A percentile compares a stretch with the other conserved stretches of the same genome.
Conservation (phyloP, 2,888 invertebrate species). For the Eupithecia inturbata region DNA sequence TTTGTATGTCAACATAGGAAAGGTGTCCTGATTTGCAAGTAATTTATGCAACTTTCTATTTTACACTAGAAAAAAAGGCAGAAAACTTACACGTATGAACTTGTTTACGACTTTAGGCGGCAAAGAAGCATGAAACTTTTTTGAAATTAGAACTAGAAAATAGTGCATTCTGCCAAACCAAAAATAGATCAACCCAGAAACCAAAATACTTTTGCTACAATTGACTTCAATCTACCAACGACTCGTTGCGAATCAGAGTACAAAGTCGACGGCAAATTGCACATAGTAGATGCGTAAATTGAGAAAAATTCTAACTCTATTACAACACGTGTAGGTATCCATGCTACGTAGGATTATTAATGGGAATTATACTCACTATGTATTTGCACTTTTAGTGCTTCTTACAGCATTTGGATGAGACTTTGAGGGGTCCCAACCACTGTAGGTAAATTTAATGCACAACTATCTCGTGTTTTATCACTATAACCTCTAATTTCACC, state of each 20-base stretch:
- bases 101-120: constrained; percentile 42
- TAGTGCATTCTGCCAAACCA: constrained; percentile 58
- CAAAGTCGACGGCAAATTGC: constrained; percentile 54
- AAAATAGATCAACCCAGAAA: constrained; percentile 74
- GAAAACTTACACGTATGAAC: constrained; percentile 41
- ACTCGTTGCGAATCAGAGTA: constrained; percentile 47
- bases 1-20: constrained; percentile 66
- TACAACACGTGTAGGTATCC: constrained; percentile 69
- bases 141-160: constrained; percentile 52
- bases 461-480: constrained; percentile 64
- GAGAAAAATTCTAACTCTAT: constrained; percentile 56
- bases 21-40: constrained; percentile 54
- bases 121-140: constrained; percentile 35
- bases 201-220: constrained; percentile 59
- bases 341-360: constrained; percentile 59
- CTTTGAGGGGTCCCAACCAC: constrained; percentile 26
- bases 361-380: constrained; percentile 65
- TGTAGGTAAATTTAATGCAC: constrained; percentile 59
- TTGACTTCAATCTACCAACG: constrained; percentile 47
- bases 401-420: constrained; percentile 37
- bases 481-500: constrained; percentile 77
- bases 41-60: constrained; percentile 59
- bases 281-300: constrained; percentile 60
- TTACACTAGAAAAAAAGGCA: constrained; percentile 32
- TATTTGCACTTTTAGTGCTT: constrained; percentile 59